Evolutionary conservation across 2,797 vertebrate genomes (phyloP).

Genomic region (Spea hammondii): DNA sequence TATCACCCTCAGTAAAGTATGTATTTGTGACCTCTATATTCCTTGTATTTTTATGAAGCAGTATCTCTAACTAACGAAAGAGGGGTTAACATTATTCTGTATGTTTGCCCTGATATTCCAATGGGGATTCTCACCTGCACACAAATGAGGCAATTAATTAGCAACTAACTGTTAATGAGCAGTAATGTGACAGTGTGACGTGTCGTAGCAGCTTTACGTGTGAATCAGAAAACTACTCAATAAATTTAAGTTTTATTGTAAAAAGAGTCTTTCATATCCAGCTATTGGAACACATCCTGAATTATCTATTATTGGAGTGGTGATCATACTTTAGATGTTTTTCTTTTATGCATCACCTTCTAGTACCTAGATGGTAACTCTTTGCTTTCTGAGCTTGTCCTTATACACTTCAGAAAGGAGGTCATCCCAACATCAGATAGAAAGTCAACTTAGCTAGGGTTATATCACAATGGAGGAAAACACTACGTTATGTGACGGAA

Average conservation of each 20-base stretch:
- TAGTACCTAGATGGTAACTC: too few species aligned
- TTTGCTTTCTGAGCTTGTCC: background rate
- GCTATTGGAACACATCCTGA: background rate
- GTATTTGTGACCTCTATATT: too few species aligned
- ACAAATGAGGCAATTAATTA: conserved; percentile 42
- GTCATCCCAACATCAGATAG: background rate
- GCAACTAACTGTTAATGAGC: background rate
- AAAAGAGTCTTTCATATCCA: background rate
- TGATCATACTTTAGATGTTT: too few species aligned
- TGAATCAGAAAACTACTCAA: conserved; percentile 8
- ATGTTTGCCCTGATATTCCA: background rate
- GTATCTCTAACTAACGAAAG: background rate
- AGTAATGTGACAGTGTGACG: conserved; percentile 20
- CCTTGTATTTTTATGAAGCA: background rate
- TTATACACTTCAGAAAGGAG: conserved; percentile 7
- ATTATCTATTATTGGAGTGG: background rate
- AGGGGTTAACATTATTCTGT: background rate
- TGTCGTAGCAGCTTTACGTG: conserved; percentile 19
- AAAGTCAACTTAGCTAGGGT: background rate
- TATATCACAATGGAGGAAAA: conserved; percentile 40
- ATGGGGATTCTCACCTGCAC: conserved; percentile 23
- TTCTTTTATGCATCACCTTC: too few species aligned
- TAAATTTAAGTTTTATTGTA: conserved; percentile 1
- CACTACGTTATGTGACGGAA: conserved; percentile 46
- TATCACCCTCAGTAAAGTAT: too few species aligned